Base-by-base conservation (phyloP, 2,888 invertebrate species). In the Megamerina dolium region DNA sequence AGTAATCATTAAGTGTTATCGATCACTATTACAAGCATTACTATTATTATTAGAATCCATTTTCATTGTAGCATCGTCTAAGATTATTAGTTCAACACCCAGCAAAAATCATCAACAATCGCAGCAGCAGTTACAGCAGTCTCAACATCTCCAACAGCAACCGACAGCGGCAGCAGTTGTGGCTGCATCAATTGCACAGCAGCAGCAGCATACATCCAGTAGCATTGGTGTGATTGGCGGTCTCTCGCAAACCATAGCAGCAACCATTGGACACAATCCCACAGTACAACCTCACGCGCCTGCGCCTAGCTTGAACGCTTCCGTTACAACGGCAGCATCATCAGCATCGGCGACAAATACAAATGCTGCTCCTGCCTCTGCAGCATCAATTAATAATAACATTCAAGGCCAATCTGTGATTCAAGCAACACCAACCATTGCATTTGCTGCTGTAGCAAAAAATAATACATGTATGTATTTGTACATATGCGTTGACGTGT, bases 401-500 rank as follows among this genome's bases (percentile, higher is more conserved):
- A 62, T 67, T 66, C 69, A 70, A 68, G 64, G 64, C 60, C 69
- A 66, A 67, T 64, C 70, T 70, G 70, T 69, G 66, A 72, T 71
- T 63, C 68, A 66, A 64, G 59, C 68, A 51, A 68, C 66, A 55
- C 63, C 70, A 60, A 65, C 69, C 60, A 70, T 71, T 63, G 72
- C 72, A 64, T 83, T 83, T 72, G 81, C 83, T 49, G 79, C 82
- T 26, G 81, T 82, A 57, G 80, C 82, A 53, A 74, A 73, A 65
- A 71, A 72, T 60, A 73, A 66, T 53, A 68, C 74, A 71, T 72
- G 74, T 74, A 64, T 46, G 68, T 55, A 13, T 37, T 32, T 32
- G 17, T 19, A 8, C 36, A n/a, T n/a, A n/a, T n/a, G n/a, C n/a
- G n/a, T n/a, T n/a, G n/a, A n/a, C n/a, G n/a, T n/a, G n/a, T n/a